A percentile compares a stretch with the other conserved stretches of the same genome.
Conservation (phyloP, 2,797 vertebrate species). For the Tauraco hartlaubi region DNA sequence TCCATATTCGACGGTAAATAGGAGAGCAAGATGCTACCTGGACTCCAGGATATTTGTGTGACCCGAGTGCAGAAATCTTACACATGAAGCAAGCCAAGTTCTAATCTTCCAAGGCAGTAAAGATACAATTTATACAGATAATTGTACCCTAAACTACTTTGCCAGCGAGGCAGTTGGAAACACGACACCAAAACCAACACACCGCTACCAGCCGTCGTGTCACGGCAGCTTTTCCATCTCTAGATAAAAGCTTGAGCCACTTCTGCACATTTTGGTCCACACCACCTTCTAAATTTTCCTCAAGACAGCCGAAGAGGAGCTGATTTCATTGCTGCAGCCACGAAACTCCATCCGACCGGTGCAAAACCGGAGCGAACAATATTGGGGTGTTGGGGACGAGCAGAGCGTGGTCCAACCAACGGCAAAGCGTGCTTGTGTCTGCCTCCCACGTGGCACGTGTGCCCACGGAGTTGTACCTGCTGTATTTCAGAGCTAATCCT, state of each 20-base stretch:
- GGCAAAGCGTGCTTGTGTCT: rapidly evolving
- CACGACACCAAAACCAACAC: rapidly evolving
- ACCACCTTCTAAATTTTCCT: background rate
- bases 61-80: background rate
- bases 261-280: background rate
- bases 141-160: background rate
- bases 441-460: rapidly evolving
- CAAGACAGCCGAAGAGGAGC: background rate
- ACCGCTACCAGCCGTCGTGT: background rate
- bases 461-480: background rate
- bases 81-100: background rate
- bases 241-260: background rate
- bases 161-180: background rate
- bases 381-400: background rate
- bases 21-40: background rate
- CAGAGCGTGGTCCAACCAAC: too few species aligned
- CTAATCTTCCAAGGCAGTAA: background rate
- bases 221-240: background rate
- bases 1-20: background rate
- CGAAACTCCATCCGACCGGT: background rate
- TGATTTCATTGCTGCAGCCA: background rate
- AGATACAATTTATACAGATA: background rate
- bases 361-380: background rate
- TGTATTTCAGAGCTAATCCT: background rate
- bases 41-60: rapidly evolving